These are phyloP conservation scores for Baronia brevicornis DNA, from an alignment of 2,888 invertebrate genomes.

Conservation along the genomic window DNA sequence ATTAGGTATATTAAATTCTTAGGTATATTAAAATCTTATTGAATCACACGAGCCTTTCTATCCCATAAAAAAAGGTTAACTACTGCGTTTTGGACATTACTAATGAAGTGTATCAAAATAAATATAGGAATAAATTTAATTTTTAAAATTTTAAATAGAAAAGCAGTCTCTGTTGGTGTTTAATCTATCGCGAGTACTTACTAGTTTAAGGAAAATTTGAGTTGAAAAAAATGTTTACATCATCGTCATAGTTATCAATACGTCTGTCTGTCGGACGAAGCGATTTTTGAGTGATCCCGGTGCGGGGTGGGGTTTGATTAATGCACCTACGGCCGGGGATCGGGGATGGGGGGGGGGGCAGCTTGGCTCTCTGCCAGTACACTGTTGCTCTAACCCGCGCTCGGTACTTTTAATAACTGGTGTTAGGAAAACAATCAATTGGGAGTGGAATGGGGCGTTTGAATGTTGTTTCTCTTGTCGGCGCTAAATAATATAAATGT, in stretches of 20 bases:
- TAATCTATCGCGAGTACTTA: neutral
- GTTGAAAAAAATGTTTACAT: constrained; percentile 42
- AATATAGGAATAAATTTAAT: too few species aligned
- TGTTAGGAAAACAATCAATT: constrained; percentile 36
- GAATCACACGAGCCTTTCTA: too few species aligned
- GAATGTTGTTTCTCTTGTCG: constrained; percentile 10
- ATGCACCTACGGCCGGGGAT: constrained; percentile 24
- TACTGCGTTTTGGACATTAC: too few species aligned
- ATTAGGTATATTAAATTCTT: too few species aligned
- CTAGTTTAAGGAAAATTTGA: constrained; percentile 11
- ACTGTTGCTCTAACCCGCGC: constrained; percentile 30
- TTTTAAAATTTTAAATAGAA: neutral
- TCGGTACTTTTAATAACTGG: constrained; percentile 37
- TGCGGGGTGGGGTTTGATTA: constrained; percentile 32
- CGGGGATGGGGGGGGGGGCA: constrained; percentile 2
- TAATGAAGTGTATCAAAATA: too few species aligned
- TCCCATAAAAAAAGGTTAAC: too few species aligned
- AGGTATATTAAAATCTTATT: too few species aligned
- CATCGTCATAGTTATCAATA: constrained; percentile 49
- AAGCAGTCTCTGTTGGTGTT: neutral
- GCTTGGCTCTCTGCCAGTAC: constrained; percentile 29
- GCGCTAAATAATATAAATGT: constrained; percentile 11
- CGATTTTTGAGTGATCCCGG: constrained; percentile 52
- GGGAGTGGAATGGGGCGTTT: constrained; percentile 4
- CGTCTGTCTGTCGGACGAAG: constrained; percentile 35